These are phyloP conservation scores for Zosterops hypoxanthus DNA, from an alignment of 2,113 vertebrate species.

Conservation along the genomic window DNA sequence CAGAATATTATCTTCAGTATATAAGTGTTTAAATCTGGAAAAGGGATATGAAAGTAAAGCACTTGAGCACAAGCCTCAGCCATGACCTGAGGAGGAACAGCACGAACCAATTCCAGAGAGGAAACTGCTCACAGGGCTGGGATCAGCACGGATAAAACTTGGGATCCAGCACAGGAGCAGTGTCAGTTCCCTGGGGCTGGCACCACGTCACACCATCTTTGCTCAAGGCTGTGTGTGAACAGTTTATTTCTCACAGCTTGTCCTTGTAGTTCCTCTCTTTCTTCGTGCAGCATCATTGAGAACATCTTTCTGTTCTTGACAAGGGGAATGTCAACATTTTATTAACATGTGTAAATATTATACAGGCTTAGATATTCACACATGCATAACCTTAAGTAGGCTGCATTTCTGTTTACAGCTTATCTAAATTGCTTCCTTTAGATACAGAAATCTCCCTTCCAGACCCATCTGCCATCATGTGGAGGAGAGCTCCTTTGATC, in stretches of 20 bases:
- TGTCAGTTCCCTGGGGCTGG: not conserved
- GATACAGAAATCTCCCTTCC: not conserved
- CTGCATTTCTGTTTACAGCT: not conserved
- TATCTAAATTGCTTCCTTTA: not conserved
- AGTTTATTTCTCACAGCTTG: not conserved
- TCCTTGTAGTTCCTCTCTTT: not conserved
- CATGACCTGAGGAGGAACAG: not conserved
- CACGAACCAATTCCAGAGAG: not conserved
- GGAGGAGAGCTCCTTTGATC: not conserved
- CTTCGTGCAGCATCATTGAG: not conserved
- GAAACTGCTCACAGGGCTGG: not conserved
- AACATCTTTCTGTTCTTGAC: not conserved
- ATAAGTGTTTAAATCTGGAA: not conserved
- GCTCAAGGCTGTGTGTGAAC: not conserved
- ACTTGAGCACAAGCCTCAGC: not conserved
- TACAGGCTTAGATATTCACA: not conserved
- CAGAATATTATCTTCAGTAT: not conserved
- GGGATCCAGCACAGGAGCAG: not conserved
- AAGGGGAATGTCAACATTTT: not conserved
- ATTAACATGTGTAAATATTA: not conserved
- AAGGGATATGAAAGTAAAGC: not conserved
- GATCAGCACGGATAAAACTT: not conserved
- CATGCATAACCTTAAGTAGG: not conserved
- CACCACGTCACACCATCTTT: not conserved
- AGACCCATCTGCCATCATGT: not conserved